These are phyloP conservation scores for Carterocephalus palaemon DNA, from an alignment of 2,888 invertebrate species.

Conservation along the genomic window DNA sequence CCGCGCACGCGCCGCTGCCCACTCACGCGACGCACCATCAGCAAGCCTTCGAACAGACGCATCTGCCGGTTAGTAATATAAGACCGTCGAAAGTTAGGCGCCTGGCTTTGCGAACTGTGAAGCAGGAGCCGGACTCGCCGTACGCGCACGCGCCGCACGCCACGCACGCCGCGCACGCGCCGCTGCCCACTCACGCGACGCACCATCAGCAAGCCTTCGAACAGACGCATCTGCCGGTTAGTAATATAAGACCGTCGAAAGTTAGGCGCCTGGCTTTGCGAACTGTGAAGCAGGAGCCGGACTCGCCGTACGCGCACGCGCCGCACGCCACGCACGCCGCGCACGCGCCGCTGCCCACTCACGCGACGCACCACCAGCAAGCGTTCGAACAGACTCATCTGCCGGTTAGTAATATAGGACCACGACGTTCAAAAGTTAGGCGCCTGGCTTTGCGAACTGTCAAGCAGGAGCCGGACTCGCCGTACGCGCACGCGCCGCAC, in stretches of 20 bases:
- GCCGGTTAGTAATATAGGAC: conserved; percentile 55
- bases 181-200: conserved; percentile 61
- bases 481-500: conserved; percentile 52
- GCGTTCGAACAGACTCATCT: conserved; percentile 65
- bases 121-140: conserved; percentile 81
- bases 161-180: conserved; percentile 74
- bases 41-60: conserved; percentile 60
- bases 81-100: too few species aligned
- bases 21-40: conserved; percentile 52
- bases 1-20: conserved; percentile 73
- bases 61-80: conserved; percentile 58
- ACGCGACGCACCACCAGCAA: conserved; percentile 45
- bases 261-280: too few species aligned
- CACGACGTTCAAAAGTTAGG: too few species aligned
- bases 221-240: conserved; percentile 66
- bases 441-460: too few species aligned
- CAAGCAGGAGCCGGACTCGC: conserved; percentile 82
- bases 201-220: conserved; percentile 44
- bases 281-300: conserved; percentile 84
- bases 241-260: too few species aligned
- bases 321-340: conserved; percentile 56
- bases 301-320: conserved; percentile 60
- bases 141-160: conserved; percentile 50
- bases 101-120: too few species aligned
- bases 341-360: conserved; percentile 73